These are phyloP conservation scores for Caradrina kadenii DNA, from an alignment of 2,888 invertebrate species.

Conservation along the genomic window DNA sequence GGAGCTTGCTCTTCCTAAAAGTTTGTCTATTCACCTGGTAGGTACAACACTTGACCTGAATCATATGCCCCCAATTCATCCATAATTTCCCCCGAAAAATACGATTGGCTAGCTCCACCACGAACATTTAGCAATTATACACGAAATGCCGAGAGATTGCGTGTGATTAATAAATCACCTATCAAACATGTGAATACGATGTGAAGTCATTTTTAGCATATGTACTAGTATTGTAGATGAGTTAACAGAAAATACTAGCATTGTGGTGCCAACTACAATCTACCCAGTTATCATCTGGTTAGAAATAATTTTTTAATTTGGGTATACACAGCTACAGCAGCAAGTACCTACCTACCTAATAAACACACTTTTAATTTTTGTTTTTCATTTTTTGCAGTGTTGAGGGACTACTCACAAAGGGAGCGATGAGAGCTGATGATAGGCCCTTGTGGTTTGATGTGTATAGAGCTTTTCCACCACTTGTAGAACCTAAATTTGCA, in stretches of 20 bases:
- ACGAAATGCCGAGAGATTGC: background rate
- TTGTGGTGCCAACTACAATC: background rate
- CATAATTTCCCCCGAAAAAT: too few species aligned
- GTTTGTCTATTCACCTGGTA: too few species aligned
- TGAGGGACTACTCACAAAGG: constrained; percentile 94
- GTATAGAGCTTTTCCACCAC: constrained; percentile 97
- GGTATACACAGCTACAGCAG: too few species aligned
- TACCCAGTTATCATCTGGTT: background rate
- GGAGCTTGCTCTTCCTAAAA: too few species aligned
- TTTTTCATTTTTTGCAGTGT: constrained; percentile 87
- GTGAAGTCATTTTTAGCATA: background rate
- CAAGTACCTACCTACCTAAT: too few species aligned
- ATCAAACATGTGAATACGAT: background rate
- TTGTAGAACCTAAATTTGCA: constrained; percentile 94
- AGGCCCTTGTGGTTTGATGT: constrained; percentile 98
- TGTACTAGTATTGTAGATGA: background rate
- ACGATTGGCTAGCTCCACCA: background rate
- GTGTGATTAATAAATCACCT: background rate
- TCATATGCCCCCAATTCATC: too few species aligned
- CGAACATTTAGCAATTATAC: background rate
- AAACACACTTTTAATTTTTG: background rate
- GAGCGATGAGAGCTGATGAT: constrained; percentile 95
- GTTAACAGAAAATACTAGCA: background rate
- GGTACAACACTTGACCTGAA: too few species aligned
- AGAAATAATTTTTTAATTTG: background rate